phyloP scores from a whole-genome alignment of 2,113 vertebrate species.

The Xiphorhynchus elegans region DNA sequence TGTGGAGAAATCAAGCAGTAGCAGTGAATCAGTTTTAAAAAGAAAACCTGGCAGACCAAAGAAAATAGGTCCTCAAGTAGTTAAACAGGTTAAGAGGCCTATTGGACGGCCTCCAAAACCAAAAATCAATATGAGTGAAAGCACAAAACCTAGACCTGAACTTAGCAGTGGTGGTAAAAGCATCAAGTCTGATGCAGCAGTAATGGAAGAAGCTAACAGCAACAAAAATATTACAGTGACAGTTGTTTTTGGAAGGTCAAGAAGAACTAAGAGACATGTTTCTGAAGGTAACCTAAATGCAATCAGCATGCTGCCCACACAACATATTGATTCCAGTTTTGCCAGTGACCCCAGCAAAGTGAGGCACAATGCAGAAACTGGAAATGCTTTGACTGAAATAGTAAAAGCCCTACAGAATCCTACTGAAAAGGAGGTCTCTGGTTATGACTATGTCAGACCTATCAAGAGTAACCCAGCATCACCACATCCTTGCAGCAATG shows the following conservation, averaged over 20 bases:
- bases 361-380: constrained; percentile 41
- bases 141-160: constrained; percentile 38
- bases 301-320: constrained; percentile 65
- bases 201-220: constrained; percentile 66
- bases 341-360: constrained; percentile 35
- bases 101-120: constrained; percentile 91
- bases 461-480: constrained; percentile 76
- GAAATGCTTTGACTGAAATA: constrained; percentile 55
- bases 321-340: constrained; percentile 30
- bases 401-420: constrained; percentile 52
- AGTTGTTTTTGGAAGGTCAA: constrained; percentile 91
- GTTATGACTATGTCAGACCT: constrained; percentile 78
- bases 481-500: constrained; percentile 77
- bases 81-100: constrained; percentile 88
- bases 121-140: constrained; percentile 66
- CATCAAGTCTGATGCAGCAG: constrained; percentile 17
- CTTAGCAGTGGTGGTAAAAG: constrained; percentile 25
- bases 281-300: constrained; percentile 80
- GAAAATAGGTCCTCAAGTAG: constrained; percentile 88
- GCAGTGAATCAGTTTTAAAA: constrained; percentile 79
- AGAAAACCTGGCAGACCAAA: constrained; percentile 92
- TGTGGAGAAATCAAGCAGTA: constrained; percentile 41
- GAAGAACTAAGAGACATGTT: constrained; percentile 87
- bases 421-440: constrained; percentile 50
- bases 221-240: constrained; percentile 92